These are phyloP conservation scores for Priocnemis perturbator DNA, from an alignment of 2,888 invertebrate species.

Conservation along the genomic window DNA sequence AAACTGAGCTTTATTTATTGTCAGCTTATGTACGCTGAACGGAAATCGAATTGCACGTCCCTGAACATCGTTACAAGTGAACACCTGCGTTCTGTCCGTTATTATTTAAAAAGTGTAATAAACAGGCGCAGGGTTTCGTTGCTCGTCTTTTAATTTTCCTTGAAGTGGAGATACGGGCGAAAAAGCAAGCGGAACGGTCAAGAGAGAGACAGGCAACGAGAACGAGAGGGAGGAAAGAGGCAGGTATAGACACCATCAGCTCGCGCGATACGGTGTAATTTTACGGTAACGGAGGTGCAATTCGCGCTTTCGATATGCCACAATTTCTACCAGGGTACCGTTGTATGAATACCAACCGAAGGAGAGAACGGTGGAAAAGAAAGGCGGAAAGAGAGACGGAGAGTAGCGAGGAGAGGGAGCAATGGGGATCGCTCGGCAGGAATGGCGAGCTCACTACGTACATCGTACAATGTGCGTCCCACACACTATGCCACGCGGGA, in stretches of 20 bases:
- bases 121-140: background rate
- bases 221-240: background rate
- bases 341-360: slow-evolving; percentile 35
- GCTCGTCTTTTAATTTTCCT: no score
- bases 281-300: slow-evolving; percentile 39
- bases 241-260: slow-evolving; percentile 5
- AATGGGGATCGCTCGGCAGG: no score
- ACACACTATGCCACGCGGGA: slow-evolving; percentile 26
- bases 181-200: no score
- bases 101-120: background rate
- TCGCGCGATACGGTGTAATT: slow-evolving; percentile 45
- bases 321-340: slow-evolving; percentile 40
- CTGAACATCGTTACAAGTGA: no score
- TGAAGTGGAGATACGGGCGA: no score
- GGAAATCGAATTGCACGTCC: no score
- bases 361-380: slow-evolving; percentile 13
- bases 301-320: slow-evolving; percentile 52
- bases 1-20: background rate
- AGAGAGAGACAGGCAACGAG: background rate
- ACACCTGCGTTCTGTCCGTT: background rate
- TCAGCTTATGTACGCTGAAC: no score
- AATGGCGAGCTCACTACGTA: no score
- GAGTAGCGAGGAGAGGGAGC: background rate
- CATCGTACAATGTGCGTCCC: slow-evolving; percentile 11
- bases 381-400: background rate